Conservation (phyloP, 2,797 vertebrate genomes). For the Ceyx erithaca region DNA sequence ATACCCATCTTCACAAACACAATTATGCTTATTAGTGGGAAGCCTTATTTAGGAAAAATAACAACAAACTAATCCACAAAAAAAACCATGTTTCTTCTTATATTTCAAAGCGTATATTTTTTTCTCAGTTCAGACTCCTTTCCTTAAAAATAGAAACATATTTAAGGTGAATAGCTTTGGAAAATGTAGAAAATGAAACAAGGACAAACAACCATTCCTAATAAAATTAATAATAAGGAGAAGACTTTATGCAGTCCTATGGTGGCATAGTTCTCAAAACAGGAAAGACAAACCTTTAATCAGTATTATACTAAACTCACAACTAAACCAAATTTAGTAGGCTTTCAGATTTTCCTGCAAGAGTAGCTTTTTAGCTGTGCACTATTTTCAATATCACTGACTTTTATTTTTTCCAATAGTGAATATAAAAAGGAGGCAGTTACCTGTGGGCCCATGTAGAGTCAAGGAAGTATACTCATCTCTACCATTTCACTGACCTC, state of each 20-base stretch:
- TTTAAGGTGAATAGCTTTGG: background rate
- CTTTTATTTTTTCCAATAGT: background rate
- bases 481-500: background rate
- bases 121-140: background rate
- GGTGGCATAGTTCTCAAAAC: background rate
- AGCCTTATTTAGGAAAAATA: background rate
- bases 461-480: background rate
- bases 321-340: background rate
- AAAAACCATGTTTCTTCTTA: background rate
- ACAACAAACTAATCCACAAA: background rate
- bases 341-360: background rate
- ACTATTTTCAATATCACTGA: background rate
- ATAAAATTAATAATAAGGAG: background rate
- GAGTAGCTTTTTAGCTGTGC: background rate
- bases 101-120: background rate
- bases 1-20: background rate
- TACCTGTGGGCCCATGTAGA: rapidly evolving
- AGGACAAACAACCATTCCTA: background rate
- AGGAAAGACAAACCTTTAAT: background rate
- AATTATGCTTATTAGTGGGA: background rate
- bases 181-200: background rate
- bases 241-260: background rate
- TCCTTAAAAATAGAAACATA: background rate
- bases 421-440: background rate
- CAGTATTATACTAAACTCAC: background rate